Percentiles rank a stretch among this genome's conserved stretches.
Conservation (phyloP, 1,140 invertebrate species). For the Ylistrum balloti region DNA sequence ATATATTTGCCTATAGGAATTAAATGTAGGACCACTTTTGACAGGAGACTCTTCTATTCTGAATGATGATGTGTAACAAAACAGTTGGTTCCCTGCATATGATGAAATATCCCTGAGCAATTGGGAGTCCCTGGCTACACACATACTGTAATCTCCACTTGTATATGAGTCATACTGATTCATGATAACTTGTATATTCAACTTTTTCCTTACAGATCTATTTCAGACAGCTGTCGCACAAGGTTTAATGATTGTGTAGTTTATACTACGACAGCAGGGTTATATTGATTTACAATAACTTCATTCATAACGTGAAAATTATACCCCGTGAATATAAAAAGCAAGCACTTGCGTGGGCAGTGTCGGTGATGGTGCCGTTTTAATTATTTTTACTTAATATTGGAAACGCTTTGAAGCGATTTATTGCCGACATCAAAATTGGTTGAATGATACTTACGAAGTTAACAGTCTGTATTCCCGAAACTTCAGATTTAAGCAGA, state of each 20-base stretch:
- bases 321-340: too few relatives aligned
- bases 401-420: too few relatives aligned
- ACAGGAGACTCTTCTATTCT: background rate
- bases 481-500: slow-evolving; percentile 64
- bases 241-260: background rate
- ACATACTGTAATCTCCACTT: too few relatives aligned
- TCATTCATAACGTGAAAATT: too few relatives aligned
- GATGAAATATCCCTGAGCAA: background rate
- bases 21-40: background rate
- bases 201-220: too few relatives aligned
- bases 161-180: slow-evolving; percentile 7
- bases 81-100: background rate
- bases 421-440: too few relatives aligned
- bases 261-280: background rate
- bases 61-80: slow-evolving; percentile 39
- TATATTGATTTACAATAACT: background rate
- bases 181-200: background rate
- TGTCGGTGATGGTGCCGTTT: too few relatives aligned
- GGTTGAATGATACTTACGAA: slow-evolving; percentile 67
- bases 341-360: too few relatives aligned
- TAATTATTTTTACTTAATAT: too few relatives aligned
- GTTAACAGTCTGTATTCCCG: slow-evolving; percentile 62
- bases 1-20: background rate
- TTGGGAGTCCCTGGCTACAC: slow-evolving; percentile 16
- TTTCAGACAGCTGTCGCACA: background rate